Conservation (phyloP, 2,888 invertebrate genomes). For the Drosophila monieri region DNA sequence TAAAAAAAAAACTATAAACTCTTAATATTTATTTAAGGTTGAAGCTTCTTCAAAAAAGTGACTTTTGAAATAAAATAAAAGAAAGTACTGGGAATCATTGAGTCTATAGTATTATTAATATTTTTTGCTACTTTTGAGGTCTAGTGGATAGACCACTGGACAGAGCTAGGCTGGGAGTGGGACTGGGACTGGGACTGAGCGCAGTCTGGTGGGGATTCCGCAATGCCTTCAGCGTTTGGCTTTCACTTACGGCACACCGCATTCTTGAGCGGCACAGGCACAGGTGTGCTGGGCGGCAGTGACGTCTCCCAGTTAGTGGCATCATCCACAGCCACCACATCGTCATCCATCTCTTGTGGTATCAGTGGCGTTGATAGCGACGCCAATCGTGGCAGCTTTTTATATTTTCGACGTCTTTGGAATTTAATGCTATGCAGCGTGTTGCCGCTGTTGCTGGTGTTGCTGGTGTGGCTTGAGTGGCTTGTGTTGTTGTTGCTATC, state of each 20-base stretch:
- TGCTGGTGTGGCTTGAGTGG: background rate
- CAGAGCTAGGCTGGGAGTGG: background rate
- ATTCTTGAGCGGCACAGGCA: conserved; percentile 74
- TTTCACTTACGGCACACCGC: conserved; percentile 79
- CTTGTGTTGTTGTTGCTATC: conserved; percentile 57
- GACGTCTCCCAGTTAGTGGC: conserved; percentile 4
- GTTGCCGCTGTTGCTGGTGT: conserved; percentile 29
- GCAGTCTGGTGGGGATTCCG: background rate
- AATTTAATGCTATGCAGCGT: conserved; percentile 74
- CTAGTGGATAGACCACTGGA: background rate
- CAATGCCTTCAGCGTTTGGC: conserved; percentile 13
- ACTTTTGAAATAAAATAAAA: background rate
- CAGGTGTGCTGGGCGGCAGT: conserved; percentile 53
- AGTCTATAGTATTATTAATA: background rate
- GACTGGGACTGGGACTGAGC: background rate
- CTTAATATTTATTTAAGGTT: too few relatives aligned
- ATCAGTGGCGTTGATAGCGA: conserved; percentile 52
- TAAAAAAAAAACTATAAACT: too few relatives aligned
- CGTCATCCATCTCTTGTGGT: conserved; percentile 18
- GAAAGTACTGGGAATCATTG: background rate
- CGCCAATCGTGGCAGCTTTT: conserved; percentile 72
- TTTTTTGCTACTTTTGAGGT: background rate
- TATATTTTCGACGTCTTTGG: conserved; percentile 72
- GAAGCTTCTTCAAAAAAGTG: too few relatives aligned
- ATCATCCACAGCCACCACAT: background rate